Evolutionary conservation across 1,140 invertebrate species (phyloP).

Genomic region (Philaenus spumarius): DNA sequence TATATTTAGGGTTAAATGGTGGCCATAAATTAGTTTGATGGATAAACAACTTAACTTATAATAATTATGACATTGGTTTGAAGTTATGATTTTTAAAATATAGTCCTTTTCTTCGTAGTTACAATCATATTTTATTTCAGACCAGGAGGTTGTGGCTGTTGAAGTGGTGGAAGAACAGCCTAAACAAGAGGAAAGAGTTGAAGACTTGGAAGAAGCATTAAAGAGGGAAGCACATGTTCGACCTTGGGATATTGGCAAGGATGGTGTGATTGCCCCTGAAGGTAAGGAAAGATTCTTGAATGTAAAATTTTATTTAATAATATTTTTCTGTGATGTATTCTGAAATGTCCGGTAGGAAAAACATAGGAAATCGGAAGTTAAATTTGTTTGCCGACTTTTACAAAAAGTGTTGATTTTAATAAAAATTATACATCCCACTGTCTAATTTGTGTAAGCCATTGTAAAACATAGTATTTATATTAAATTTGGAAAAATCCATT

Average conservation of each 20-base stretch:
- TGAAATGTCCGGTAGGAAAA: too few relatives aligned
- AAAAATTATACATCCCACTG: too few relatives aligned
- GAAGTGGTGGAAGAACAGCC: not conserved
- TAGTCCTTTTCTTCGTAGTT: too few relatives aligned
- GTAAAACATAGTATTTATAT: too few relatives aligned
- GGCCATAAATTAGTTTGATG: not conserved
- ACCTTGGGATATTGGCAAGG: slow-evolving; percentile 62
- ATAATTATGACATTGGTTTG: not conserved
- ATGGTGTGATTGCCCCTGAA: slow-evolving; percentile 15
- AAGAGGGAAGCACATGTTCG: slow-evolving; percentile 40
- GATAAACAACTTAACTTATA: not conserved
- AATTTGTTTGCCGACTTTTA: too few relatives aligned
- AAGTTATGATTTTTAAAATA: not conserved
- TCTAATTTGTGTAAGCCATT: too few relatives aligned
- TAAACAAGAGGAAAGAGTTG: slow-evolving; percentile 14
- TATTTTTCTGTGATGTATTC: too few relatives aligned
- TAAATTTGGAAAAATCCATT: too few relatives aligned
- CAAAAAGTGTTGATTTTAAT: too few relatives aligned
- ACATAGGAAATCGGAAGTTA: too few relatives aligned
- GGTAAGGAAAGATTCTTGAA: too few relatives aligned
- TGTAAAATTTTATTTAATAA: too few relatives aligned
- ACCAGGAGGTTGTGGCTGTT: slow-evolving; percentile 35
- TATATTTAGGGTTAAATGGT: not conserved
- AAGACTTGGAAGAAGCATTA: slow-evolving; percentile 24
- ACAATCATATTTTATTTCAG: slow-evolving; percentile 41